phyloP scores from a whole-genome alignment of 1,140 invertebrate species.

The Drosophila trapezifrons region DNA sequence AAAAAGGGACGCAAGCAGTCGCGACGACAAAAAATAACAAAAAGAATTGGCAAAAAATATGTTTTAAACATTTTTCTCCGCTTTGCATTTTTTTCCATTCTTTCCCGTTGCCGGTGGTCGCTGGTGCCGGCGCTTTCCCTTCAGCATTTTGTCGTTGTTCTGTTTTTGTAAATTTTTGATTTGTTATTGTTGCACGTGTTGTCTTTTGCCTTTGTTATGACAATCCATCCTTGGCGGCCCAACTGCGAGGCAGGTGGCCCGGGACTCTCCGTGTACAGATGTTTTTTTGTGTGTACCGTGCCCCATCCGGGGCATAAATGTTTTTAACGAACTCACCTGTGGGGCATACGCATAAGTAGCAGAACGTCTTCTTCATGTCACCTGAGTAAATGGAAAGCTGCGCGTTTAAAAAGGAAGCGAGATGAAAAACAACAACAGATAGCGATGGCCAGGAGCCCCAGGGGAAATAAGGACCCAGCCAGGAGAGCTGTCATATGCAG shows the following conservation, averaged over 20 bases:
- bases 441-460: constrained; percentile 30
- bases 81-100: constrained; percentile 63
- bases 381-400: constrained; percentile 43
- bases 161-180: constrained; percentile 82
- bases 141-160: constrained; percentile 53
- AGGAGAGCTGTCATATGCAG: constrained; percentile 13
- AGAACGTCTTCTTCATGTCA: constrained; percentile 44
- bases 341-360: constrained; percentile 63
- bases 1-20: constrained; percentile 36
- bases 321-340: constrained; percentile 69
- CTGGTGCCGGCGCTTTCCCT: constrained; percentile 13
- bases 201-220: constrained; percentile 79
- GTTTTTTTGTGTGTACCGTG: constrained; percentile 15
- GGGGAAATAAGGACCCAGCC: constrained; percentile 30
- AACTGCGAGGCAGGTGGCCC: constrained; percentile 25
- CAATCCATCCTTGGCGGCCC: constrained; percentile 70
- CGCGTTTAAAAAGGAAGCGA: constrained; percentile 1
- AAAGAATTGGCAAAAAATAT: constrained; percentile 71
- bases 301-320: constrained; percentile 56
- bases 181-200: constrained; percentile 83
- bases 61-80: constrained; percentile 77
- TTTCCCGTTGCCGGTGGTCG: constrained; percentile 36
- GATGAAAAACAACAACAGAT: constrained; percentile 36
- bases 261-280: constrained; percentile 7
- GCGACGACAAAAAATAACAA: constrained; percentile 48